phyloP scores from a whole-genome alignment of 2,113 vertebrate species.

The Muscicapa adusta region DNA sequence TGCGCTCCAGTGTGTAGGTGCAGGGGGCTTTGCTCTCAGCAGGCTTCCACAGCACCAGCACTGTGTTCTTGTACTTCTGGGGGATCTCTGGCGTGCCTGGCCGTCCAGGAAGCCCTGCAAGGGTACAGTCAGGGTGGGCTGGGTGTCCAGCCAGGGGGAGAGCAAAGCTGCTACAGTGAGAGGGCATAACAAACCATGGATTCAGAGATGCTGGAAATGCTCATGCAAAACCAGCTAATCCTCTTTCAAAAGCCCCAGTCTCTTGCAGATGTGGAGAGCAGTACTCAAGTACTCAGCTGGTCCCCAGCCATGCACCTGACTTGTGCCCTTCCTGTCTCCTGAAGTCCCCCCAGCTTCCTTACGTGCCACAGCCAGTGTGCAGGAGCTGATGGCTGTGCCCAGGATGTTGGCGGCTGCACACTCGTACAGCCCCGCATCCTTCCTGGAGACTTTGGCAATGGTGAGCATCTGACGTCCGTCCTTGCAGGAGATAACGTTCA shows the following conservation, averaged over 20 bases:
- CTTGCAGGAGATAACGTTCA: conserved; percentile 88
- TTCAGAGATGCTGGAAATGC: not conserved
- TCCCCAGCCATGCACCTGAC: not conserved
- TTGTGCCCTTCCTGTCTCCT: not conserved
- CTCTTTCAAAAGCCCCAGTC: not conserved
- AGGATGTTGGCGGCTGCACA: conserved; percentile 88
- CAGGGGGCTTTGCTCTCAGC: conserved; percentile 89
- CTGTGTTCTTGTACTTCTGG: conserved; percentile 92
- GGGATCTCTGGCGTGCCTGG: conserved; percentile 92
- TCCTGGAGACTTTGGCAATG: conserved; percentile 85
- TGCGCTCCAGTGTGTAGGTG: conserved; percentile 89
- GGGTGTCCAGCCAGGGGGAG: not conserved
- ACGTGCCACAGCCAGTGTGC: conserved; percentile 91
- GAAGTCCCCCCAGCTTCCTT: conserved; percentile 56
- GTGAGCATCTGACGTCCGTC: conserved; percentile 93
- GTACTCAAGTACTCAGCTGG: accelerated
- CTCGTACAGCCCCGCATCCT: conserved; percentile 91
- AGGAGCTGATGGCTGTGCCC: conserved; percentile 88
- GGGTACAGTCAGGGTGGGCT: not conserved
- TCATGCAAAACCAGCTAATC: not conserved
- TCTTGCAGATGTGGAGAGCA: not conserved
- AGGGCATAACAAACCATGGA: not conserved
- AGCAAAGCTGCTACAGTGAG: not conserved
- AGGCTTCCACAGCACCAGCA: conserved; percentile 92
- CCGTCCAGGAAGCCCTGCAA: conserved; percentile 84